Evolutionary conservation across 2,888 invertebrate species (phyloP).

Genomic region (Eupeodes luniger): DNA sequence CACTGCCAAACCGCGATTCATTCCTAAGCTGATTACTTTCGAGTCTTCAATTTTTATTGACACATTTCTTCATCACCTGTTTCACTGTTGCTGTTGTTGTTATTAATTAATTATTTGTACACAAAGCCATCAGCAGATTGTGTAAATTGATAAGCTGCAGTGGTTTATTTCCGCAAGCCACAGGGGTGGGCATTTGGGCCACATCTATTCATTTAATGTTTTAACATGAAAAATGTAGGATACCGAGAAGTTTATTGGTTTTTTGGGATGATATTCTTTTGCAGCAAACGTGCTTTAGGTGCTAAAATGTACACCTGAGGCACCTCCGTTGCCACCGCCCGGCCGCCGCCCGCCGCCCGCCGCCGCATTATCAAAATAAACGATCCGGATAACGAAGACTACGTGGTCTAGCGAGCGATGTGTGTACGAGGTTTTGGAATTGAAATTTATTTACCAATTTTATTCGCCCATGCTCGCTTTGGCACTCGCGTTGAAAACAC

Average conservation of each 20-base stretch:
- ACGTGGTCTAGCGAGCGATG: background rate
- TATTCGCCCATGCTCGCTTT: conserved; percentile 53
- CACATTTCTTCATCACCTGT: conserved; percentile 75
- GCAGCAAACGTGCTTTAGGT: background rate
- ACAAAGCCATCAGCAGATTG: conserved; percentile 47
- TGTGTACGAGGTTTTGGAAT: conserved; percentile 58
- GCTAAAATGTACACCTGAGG: conserved; percentile 39
- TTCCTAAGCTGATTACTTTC: conserved; percentile 62
- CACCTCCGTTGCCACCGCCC: conserved; percentile 4
- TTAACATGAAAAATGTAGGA: conserved; percentile 40
- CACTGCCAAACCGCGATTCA: background rate
- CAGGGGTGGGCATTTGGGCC: conserved; percentile 54
- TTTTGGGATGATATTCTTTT: conserved; percentile 28
- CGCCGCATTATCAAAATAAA: no score
- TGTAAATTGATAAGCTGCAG: conserved; percentile 41
- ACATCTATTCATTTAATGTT: conserved; percentile 37
- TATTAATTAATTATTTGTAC: conserved; percentile 70
- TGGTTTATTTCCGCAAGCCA: conserved; percentile 63
- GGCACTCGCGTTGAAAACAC: conserved; percentile 33
- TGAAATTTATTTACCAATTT: conserved; percentile 71
- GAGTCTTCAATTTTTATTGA: conserved; percentile 75
- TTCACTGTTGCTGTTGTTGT: conserved; percentile 42
- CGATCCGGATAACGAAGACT: background rate
- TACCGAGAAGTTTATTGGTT: conserved; percentile 12
- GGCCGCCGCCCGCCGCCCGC: no score